A percentile compares a stretch with the other conserved stretches of the same genome.
Evolutionary conservation across 2,113 vertebrate genomes (phyloP).

Genomic region (Meleagris gallopavo): DNA sequence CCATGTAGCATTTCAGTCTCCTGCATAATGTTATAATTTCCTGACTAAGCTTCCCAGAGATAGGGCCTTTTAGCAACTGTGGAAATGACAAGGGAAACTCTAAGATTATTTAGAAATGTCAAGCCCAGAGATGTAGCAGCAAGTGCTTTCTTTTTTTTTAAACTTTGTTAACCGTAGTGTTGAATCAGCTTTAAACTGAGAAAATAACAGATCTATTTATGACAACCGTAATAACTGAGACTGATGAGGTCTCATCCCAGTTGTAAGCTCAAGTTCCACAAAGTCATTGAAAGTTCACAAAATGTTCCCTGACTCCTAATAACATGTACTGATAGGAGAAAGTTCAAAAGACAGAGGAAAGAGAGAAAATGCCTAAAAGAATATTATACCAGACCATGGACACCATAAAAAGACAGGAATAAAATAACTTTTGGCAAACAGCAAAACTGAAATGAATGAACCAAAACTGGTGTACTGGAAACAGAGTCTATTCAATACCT

Average conservation of each 20-base stretch:
- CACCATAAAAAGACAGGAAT: neutral
- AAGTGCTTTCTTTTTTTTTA: neutral
- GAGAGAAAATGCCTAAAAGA: neutral
- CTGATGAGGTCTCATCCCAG: neutral
- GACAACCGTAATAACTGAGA: constrained; percentile 24
- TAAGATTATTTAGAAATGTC: constrained; percentile 55
- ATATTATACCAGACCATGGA: neutral
- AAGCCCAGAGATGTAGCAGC: neutral
- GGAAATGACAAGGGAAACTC: neutral
- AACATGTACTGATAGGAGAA: neutral
- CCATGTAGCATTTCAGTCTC: neutral
- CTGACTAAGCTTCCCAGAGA: neutral
- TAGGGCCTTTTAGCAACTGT: neutral
- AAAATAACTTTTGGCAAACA: neutral
- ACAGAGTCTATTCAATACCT: neutral
- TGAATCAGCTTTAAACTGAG: constrained; percentile 42
- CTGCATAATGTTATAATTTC: neutral
- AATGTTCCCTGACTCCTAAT: constrained; percentile 22
- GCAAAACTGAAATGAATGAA: neutral
- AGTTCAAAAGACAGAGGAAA: neutral
- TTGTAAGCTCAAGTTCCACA: neutral
- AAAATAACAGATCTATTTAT: constrained; percentile 53
- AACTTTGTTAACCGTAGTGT: constrained; percentile 33
- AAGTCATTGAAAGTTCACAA: constrained; percentile 40
- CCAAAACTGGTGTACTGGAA: neutral